phyloP scores from a whole-genome alignment of 2,113 vertebrate species.

The Bubo scandiacus region DNA sequence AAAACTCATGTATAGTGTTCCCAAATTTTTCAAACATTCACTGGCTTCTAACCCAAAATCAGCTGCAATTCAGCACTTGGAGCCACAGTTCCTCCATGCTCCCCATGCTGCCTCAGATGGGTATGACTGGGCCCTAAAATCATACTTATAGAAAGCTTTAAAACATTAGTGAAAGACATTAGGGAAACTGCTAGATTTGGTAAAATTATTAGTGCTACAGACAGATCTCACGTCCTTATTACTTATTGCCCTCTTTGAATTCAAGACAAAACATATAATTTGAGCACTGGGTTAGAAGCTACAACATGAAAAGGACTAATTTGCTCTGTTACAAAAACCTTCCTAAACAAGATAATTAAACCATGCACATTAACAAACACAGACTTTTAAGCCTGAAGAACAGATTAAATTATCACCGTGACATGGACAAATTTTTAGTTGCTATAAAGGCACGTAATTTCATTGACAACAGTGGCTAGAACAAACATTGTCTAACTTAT shows the following conservation, averaged over 20 bases:
- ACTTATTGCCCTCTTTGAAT: not conserved
- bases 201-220: not conserved
- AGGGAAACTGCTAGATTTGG: not conserved
- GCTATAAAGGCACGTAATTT: not conserved
- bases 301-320: not conserved
- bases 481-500: not conserved
- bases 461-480: not conserved
- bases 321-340: not conserved
- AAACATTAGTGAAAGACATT: not conserved
- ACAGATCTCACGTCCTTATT: not conserved
- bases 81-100: not conserved
- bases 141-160: not conserved
- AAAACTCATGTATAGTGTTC: not conserved
- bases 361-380: not conserved
- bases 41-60: not conserved
- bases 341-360: not conserved
- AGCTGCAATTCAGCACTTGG: not conserved
- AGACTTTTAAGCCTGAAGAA: not conserved
- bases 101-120: not conserved
- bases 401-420: not conserved
- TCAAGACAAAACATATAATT: not conserved
- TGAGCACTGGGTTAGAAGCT: not conserved
- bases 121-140: not conserved
- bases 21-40: not conserved
- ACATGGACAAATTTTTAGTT: not conserved